Conservation (phyloP, 2,797 vertebrate genomes). For the Coccyzus lansbergi region DNA sequence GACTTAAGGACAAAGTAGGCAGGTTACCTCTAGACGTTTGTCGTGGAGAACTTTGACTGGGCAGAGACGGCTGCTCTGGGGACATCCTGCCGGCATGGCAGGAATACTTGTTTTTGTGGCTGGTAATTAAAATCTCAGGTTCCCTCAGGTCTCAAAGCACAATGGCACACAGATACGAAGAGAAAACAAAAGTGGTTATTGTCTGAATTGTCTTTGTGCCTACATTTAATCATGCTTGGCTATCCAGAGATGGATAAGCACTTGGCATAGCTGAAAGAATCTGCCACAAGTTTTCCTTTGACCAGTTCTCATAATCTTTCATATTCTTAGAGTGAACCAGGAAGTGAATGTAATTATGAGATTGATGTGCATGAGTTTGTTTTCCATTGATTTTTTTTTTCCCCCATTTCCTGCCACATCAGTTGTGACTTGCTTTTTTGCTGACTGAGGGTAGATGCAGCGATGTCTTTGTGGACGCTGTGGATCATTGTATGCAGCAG, state of each 20-base stretch:
- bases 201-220: neutral
- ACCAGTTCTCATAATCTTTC: neutral
- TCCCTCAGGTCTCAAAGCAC: neutral
- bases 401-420: neutral
- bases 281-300: neutral
- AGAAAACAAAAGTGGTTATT: neutral
- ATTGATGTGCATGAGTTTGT: neutral
- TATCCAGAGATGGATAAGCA: neutral
- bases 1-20: neutral
- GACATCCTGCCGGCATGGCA: neutral
- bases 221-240: neutral
- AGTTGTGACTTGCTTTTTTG: neutral
- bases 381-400: neutral
- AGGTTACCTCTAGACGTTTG: neutral
- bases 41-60: neutral
- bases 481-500: neutral
- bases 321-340: rapidly evolving
- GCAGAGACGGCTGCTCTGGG: neutral
- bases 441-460: neutral
- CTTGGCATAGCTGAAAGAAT: neutral
- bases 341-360: neutral
- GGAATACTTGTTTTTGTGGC: neutral
- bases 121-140: neutral
- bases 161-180: neutral
- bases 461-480: rapidly evolving